phyloP scores from a whole-genome alignment of 2,888 invertebrate genomes.

The Cataglyphis livida region DNA sequence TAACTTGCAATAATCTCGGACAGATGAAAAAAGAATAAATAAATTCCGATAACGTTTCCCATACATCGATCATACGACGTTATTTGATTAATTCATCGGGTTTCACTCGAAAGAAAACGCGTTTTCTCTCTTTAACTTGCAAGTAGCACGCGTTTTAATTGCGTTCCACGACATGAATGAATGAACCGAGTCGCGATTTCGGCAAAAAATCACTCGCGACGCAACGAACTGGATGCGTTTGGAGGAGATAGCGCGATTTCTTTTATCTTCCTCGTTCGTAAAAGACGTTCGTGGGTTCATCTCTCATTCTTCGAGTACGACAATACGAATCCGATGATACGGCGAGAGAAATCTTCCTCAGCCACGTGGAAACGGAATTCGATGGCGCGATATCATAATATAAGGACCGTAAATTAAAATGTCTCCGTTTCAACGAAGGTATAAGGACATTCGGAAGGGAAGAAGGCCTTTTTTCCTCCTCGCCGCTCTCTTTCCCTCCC shows the following conservation, averaged over 20 bases:
- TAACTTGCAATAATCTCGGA: not conserved
- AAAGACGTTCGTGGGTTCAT: conserved; percentile 5
- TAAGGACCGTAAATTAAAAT: conserved; percentile 81
- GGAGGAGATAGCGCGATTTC: conserved; percentile 15
- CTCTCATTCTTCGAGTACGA: conserved; percentile 51
- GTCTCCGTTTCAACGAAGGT: conserved; percentile 70
- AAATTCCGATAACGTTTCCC: not conserved
- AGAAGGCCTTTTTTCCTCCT: conserved; percentile 61
- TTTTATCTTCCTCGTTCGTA: conserved; percentile 28
- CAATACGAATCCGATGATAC: conserved; percentile 66
- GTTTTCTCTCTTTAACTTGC: not conserved
- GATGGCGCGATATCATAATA: conserved; percentile 75
- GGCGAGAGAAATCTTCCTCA: conserved; percentile 54
- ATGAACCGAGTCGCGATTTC: conserved; percentile 10
- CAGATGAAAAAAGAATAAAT: not conserved
- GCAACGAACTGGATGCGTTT: conserved; percentile 6
- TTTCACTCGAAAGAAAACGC: not conserved
- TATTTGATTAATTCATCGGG: conserved; percentile 1
- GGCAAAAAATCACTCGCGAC: conserved; percentile 1
- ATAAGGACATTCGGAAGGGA: conserved; percentile 65
- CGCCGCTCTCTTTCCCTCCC: conserved; percentile 49
- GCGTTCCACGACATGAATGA: not conserved
- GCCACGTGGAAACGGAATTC: conserved; percentile 72
- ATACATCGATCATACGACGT: not conserved
- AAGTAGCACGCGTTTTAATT: not conserved